Percentiles rank a stretch among this genome's conserved stretches.
These are phyloP conservation scores for Lepidurus packardi DNA, from an alignment of 1,140 invertebrate genomes.

Conservation along the genomic window DNA sequence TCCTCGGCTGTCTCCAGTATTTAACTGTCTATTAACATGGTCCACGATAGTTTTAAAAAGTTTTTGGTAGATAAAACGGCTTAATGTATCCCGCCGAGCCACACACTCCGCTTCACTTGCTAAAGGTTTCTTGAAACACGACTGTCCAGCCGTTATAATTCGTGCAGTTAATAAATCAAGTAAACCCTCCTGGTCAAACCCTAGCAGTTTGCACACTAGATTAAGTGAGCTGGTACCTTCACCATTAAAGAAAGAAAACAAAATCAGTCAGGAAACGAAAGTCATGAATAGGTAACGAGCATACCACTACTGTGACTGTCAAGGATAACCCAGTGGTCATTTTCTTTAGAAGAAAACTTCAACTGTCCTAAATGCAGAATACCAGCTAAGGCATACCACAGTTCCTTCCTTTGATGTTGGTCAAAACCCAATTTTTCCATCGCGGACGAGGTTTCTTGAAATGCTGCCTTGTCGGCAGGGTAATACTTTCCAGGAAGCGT, in stretches of 20 bases:
- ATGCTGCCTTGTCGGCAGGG: constrained; percentile 7
- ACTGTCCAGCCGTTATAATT: constrained; percentile 38
- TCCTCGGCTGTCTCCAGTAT: constrained; percentile 34
- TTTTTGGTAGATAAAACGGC: constrained; percentile 39
- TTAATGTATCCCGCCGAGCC: constrained; percentile 38
- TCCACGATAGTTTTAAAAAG: constrained; percentile 39
- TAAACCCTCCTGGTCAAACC: constrained; percentile 36
- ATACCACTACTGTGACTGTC: constrained; percentile 17
- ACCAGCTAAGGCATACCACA: constrained; percentile 32
- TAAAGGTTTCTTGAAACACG: constrained; percentile 35
- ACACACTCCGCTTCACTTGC: constrained; percentile 38
- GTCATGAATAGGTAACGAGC: neutral
- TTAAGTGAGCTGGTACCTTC: neutral
- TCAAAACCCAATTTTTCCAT: constrained; percentile 31
- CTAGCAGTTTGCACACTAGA: constrained; percentile 36
- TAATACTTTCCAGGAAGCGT: neutral
- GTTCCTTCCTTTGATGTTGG: neutral
- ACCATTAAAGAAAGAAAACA: neutral
- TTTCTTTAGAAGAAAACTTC: constrained; percentile 27
- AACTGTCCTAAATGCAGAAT: constrained; percentile 33
- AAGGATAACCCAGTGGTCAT: constrained; percentile 13
- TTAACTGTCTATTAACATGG: constrained; percentile 38
- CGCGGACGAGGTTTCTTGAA: constrained; percentile 19
- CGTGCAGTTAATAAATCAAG: constrained; percentile 37
- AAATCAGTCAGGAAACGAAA: neutral